phyloP scores from a whole-genome alignment of 2,113 vertebrate species.

The Albula goreensis region DNA sequence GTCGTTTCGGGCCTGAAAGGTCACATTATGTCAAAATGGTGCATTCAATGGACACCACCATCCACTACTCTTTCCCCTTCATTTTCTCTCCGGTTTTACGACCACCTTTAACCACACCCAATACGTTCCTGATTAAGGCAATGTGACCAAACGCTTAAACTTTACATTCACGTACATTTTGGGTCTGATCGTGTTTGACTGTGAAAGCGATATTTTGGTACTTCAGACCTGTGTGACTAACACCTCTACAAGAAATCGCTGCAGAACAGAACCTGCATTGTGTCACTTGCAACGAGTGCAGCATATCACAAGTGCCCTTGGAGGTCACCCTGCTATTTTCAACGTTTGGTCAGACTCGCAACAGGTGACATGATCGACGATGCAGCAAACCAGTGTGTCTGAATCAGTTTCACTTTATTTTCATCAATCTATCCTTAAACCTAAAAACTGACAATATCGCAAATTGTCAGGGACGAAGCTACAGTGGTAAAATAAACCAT shows the following conservation, averaged over 20 bases:
- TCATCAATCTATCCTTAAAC: not conserved
- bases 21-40: not conserved
- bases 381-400: not conserved
- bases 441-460: not conserved
- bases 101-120: too few species aligned
- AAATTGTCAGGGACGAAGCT: not conserved
- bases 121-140: not conserved
- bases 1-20: not conserved
- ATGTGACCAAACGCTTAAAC: not conserved
- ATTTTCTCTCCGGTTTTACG: not conserved
- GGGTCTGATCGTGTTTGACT: not conserved
- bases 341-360: not conserved
- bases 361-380: not conserved
- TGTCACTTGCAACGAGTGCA: not conserved
- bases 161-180: not conserved
- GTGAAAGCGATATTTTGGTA: not conserved
- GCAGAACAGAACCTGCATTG: not conserved
- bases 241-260: not conserved
- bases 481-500: not conserved
- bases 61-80: not conserved
- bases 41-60: not conserved
- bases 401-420: not conserved
- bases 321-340: constrained; percentile 5
- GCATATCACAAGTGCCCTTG: not conserved
- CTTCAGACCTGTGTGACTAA: too few species aligned